These are phyloP conservation scores for Genyomyrus donnyi DNA, from an alignment of 2,113 vertebrate genomes.

Conservation along the genomic window DNA sequence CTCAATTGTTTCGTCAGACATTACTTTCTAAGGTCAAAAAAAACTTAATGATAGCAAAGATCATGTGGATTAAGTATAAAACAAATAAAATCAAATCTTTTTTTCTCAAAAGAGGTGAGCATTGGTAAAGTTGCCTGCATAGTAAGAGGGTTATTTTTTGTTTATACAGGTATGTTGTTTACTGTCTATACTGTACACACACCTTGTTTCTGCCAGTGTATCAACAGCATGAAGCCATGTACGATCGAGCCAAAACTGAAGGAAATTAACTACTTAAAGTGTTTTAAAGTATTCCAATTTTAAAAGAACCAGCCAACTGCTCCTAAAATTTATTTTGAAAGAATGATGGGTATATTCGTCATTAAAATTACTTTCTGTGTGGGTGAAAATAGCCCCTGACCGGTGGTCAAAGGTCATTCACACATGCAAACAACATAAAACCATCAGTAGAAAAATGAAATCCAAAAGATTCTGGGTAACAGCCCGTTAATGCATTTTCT, in stretches of 20 bases:
- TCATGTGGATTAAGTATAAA: neutral
- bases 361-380: neutral
- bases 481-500: neutral
- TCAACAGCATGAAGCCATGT: neutral
- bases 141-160: neutral
- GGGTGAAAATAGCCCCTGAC: neutral
- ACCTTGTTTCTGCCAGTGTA: neutral
- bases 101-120: neutral
- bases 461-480: neutral
- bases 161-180: neutral
- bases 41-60: neutral
- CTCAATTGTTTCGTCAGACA: conserved; percentile 4
- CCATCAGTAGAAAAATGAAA: neutral
- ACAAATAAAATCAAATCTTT: neutral
- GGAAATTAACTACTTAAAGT: neutral
- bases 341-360: neutral
- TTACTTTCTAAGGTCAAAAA: neutral
- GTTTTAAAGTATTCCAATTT: neutral
- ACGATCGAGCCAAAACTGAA: neutral
- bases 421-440: neutral
- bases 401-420: neutral
- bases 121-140: neutral
- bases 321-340: neutral
- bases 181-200: neutral
- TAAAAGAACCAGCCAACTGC: neutral